Base-by-base conservation (phyloP, 2,113 vertebrate species). In the Pangasianodon gigas region DNA sequence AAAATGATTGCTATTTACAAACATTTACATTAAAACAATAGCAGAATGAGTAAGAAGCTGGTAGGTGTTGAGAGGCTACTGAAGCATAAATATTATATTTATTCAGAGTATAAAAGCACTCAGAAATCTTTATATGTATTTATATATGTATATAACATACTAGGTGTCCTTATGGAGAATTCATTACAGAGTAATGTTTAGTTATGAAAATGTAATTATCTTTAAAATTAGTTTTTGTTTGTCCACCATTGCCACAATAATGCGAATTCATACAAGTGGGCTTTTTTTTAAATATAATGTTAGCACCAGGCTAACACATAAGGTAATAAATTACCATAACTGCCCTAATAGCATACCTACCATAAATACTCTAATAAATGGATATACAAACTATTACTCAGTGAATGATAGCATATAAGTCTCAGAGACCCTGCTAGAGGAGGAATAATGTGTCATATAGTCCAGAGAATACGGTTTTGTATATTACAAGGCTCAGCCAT, bases 21-120 rank as follows among this genome's bases (percentile, higher is more conserved):
- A 89, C 44, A 91, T 90, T 80, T 90, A 92, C 89, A 90, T 37
- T 16, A 84, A 84, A 80, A 84, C 65, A 71, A 75, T 56, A 88
- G 84, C 44, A 77, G 29, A 67, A 74, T 16, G 14, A 37, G 26
- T 69, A 58, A 81, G 60, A 82, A 81, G 60, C 29, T 81, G 60
- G 62, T 81, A 67, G 84, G 75, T 52, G 37, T 87, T 77, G 37
- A 77, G 58, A 84, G 46, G 44, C n/a, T 65, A 62, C 24, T 69
- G 46, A 46, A 85, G 26, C 60, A n/a, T 67, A 46, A 85, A 85
- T 48, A 69, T 7, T 19, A 14, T 69, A 10, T 48, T 46, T 41
- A n/a, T n/a, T 58, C 58, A 32, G 65, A 32, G 67, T 37, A 69
- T 32, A 69, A 32, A 69, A n/a, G 62, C 62, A 65, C 62, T 56